phyloP scores from a whole-genome alignment of 2,888 invertebrate genomes.

The Leptinotarsa peninsularis region DNA sequence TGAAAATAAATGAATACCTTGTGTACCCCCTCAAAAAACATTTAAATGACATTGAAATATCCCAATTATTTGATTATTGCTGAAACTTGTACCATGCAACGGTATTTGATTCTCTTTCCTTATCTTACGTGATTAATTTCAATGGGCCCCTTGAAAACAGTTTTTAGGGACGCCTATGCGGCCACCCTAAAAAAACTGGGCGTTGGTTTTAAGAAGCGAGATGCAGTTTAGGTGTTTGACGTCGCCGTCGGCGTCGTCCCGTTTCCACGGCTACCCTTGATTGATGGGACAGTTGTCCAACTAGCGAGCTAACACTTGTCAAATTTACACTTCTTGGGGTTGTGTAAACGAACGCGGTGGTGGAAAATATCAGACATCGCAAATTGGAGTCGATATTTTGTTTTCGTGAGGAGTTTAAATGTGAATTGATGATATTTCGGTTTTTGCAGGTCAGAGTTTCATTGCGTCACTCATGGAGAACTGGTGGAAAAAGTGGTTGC shows the following conservation, averaged over 20 bases:
- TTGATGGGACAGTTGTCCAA: slow-evolving; percentile 55
- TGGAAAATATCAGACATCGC: slow-evolving; percentile 35
- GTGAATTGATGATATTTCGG: too few relatives aligned
- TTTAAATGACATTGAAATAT: too few relatives aligned
- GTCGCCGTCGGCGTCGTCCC: slow-evolving; percentile 58
- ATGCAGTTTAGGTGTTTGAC: slow-evolving; percentile 57
- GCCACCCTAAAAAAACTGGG: slow-evolving; percentile 60
- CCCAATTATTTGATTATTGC: too few relatives aligned
- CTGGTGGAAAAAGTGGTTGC: too few relatives aligned
- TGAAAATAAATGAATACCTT: too few relatives aligned
- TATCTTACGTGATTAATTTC: background rate
- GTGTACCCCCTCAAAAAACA: too few relatives aligned
- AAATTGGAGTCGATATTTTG: slow-evolving; percentile 31
- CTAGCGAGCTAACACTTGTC: slow-evolving; percentile 59
- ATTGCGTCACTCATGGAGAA: too few relatives aligned
- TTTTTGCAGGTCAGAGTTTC: too few relatives aligned
- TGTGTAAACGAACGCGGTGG: slow-evolving; percentile 28
- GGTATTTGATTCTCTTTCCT: too few relatives aligned
- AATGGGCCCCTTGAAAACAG: background rate
- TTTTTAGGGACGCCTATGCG: background rate
- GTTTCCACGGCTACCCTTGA: slow-evolving; percentile 56
- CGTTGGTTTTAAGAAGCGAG: slow-evolving; percentile 63
- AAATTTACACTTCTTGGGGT: slow-evolving; percentile 54
- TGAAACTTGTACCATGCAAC: too few relatives aligned
- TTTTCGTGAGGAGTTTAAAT: background rate